A percentile compares a stretch with the other conserved stretches of the same genome.
Evolutionary conservation across 1,140 invertebrate species (phyloP).

Genomic region (Leptopilina boulardi): DNA sequence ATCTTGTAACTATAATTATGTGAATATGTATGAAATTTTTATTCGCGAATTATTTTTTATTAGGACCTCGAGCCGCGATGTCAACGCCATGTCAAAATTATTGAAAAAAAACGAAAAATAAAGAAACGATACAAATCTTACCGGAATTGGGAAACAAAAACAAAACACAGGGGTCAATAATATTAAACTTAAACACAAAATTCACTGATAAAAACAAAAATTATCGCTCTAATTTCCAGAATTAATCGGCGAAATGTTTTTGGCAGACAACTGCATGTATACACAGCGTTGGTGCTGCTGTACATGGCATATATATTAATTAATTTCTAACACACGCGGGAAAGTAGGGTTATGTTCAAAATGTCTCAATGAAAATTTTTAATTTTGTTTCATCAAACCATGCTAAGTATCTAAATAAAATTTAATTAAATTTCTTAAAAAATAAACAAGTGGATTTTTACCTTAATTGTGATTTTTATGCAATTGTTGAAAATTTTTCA

Average conservation of each 20-base stretch:
- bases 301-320: neutral
- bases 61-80: neutral
- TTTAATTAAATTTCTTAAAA: no score
- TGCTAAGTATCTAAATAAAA: no score
- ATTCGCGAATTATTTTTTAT: slow-evolving; percentile 7
- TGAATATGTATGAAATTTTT: neutral
- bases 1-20: neutral
- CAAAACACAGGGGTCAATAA: neutral
- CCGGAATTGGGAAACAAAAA: neutral
- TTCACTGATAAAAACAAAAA: slow-evolving; percentile 6
- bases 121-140: neutral
- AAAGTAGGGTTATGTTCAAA: no score
- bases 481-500: no score
- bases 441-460: no score
- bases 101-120: neutral
- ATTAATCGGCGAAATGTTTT: slow-evolving; percentile 5
- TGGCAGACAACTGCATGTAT: slow-evolving; percentile 13
- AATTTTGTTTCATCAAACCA: no score
- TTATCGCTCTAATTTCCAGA: neutral
- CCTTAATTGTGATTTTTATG: no score
- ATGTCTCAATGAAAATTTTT: no score
- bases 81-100: slow-evolving; percentile 13
- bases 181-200: neutral
- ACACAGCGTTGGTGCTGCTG: neutral
- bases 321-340: no score